Conservation (phyloP, 2,888 invertebrate species). For the Hermodice carunculata region DNA sequence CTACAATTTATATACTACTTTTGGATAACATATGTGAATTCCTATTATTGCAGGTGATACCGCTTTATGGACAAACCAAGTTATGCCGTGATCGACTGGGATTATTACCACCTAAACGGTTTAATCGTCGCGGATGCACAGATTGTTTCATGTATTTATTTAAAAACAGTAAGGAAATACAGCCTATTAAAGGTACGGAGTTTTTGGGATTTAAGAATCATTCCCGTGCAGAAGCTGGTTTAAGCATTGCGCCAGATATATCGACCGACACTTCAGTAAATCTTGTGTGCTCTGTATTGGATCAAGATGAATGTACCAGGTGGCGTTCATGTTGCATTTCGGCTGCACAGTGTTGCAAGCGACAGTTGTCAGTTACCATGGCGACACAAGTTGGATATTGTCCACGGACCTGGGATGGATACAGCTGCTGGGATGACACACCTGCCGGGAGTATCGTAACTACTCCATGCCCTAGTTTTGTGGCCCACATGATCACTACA, state of each 20-base stretch:
- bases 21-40: too few relatives aligned
- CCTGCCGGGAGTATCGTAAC: slow-evolving; percentile 15
- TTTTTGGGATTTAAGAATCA: background rate
- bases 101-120: slow-evolving; percentile 1
- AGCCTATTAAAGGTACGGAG: background rate
- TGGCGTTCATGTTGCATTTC: slow-evolving; percentile 17
- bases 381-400: slow-evolving; percentile 8
- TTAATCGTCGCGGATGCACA: slow-evolving; percentile 21
- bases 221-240: background rate
- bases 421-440: slow-evolving; percentile 41
- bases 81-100: slow-evolving; percentile 23
- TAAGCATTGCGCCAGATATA: background rate
- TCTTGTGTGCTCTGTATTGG: background rate
- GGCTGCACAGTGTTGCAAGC: slow-evolving; percentile 3
- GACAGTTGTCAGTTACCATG: background rate
- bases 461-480: slow-evolving; percentile 31
- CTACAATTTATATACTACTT: too few relatives aligned
- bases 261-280: background rate
- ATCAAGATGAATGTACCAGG: slow-evolving; percentile 8
- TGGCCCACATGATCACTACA: slow-evolving; percentile 19
- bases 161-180: background rate
- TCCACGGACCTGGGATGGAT: slow-evolving; percentile 42
- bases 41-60: too few relatives aligned
- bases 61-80: too few relatives aligned
- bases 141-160: slow-evolving; percentile 24